These are phyloP conservation scores for Fabriciana adippe DNA, from an alignment of 2,888 invertebrate genomes.

Conservation along the genomic window DNA sequence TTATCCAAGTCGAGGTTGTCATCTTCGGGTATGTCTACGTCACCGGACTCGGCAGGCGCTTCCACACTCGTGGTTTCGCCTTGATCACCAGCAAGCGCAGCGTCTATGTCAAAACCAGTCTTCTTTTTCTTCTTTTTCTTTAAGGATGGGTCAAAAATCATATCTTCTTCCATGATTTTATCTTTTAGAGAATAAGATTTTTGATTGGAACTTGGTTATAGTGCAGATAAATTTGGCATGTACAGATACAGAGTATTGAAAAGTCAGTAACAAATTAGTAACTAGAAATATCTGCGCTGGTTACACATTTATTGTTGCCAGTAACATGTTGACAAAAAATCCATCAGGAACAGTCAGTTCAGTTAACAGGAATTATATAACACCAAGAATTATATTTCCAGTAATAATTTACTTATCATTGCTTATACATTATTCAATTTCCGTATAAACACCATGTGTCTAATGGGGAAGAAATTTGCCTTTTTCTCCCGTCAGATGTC, in stretches of 20 bases:
- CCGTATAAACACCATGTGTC: too few species aligned
- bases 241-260: conserved; percentile 45
- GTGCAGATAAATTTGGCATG: conserved; percentile 58
- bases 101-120: conserved; percentile 95
- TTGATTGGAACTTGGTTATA: conserved; percentile 60
- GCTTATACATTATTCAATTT: too few species aligned
- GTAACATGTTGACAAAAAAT: too few species aligned
- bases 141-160: conserved; percentile 93
- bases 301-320: conserved; percentile 7
- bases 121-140: conserved; percentile 99
- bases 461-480: too few species aligned
- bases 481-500: too few species aligned
- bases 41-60: conserved; percentile 76
- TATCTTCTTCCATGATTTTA: conserved; percentile 76
- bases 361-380: too few species aligned
- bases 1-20: conserved; percentile 91
- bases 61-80: conserved; percentile 80
- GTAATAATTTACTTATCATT: too few species aligned
- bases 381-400: too few species aligned
- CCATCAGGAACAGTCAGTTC: too few species aligned
- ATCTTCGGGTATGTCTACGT: conserved; percentile 86
- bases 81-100: conserved; percentile 85
- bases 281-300: conserved; percentile 11
- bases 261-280: conserved; percentile 4
- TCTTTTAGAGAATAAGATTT: conserved; percentile 41